Percentiles rank a stretch among this genome's conserved stretches.
Evolutionary conservation across 2,797 vertebrate genomes (phyloP).

Genomic region (Acridotheres tristis): DNA sequence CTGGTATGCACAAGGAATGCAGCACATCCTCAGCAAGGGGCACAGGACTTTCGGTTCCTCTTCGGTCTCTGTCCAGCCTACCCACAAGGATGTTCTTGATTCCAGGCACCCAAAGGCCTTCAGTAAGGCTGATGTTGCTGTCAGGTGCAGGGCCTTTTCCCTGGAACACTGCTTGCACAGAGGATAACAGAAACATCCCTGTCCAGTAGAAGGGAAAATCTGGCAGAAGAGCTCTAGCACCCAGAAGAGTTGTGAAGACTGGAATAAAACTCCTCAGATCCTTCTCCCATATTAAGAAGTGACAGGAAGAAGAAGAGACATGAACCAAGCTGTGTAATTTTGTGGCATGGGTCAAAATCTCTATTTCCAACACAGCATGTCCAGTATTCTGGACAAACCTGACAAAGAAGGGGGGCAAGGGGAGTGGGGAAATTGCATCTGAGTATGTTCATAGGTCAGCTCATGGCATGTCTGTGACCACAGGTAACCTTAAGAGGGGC

Average conservation of each 20-base stretch:
- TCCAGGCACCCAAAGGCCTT: slow-evolving; percentile 15
- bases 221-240: background rate
- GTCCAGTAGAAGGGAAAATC: background rate
- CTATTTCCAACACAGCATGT: background rate
- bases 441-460: background rate
- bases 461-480: background rate
- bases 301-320: background rate
- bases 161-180: background rate
- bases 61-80: background rate
- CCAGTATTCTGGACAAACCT: background rate
- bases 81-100: background rate
- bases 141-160: background rate
- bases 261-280: background rate
- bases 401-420: fast-evolving
- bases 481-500: background rate
- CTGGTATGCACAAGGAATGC: slow-evolving; percentile 6
- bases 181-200: background rate
- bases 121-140: background rate
- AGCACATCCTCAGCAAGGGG: background rate
- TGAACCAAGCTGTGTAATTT: background rate
- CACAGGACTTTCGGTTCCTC: background rate
- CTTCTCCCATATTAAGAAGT: background rate
- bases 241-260: background rate
- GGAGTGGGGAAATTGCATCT: background rate
- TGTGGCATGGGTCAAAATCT: background rate